These are phyloP conservation scores for Bagarius yarrelli DNA, from an alignment of 2,113 vertebrate genomes.

Conservation along the genomic window DNA sequence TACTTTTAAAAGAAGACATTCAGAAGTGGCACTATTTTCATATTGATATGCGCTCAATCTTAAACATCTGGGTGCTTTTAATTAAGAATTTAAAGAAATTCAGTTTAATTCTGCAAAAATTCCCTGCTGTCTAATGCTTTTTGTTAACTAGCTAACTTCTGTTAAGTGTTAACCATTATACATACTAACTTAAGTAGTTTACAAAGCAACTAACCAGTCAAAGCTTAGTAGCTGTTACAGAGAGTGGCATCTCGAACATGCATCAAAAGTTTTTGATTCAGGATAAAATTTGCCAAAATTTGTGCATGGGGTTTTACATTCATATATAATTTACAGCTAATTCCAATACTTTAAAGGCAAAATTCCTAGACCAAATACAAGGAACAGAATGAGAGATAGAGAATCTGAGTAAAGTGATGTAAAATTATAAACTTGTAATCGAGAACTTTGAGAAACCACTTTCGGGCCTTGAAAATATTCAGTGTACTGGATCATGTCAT, in stretches of 20 bases:
- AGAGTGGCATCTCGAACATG: neutral
- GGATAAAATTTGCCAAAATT: neutral
- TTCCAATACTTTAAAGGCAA: neutral
- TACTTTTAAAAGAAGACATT: constrained; percentile 76
- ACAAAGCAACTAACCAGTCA: neutral
- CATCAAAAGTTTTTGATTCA: neutral
- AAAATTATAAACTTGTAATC: neutral
- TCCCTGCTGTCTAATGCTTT: constrained; percentile 61
- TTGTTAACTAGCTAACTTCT: constrained; percentile 52
- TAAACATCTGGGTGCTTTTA: constrained; percentile 71
- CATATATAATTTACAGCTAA: neutral
- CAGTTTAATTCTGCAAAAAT: constrained; percentile 58
- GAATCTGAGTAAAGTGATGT: neutral
- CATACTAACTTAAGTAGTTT: neutral
- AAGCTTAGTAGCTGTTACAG: neutral
- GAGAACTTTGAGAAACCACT: no score
- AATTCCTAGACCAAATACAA: neutral
- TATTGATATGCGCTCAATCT: constrained; percentile 73
- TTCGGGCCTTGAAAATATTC: no score
- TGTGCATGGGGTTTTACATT: neutral
- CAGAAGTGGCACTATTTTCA: constrained; percentile 71
- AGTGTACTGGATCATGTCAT: no score
- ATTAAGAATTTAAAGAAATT: constrained; percentile 69
- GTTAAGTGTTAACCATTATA: constrained; percentile 53
- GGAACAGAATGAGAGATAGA: neutral